phyloP scores from a whole-genome alignment of 1,140 invertebrate genomes.

The Cephus cinctus region DNA sequence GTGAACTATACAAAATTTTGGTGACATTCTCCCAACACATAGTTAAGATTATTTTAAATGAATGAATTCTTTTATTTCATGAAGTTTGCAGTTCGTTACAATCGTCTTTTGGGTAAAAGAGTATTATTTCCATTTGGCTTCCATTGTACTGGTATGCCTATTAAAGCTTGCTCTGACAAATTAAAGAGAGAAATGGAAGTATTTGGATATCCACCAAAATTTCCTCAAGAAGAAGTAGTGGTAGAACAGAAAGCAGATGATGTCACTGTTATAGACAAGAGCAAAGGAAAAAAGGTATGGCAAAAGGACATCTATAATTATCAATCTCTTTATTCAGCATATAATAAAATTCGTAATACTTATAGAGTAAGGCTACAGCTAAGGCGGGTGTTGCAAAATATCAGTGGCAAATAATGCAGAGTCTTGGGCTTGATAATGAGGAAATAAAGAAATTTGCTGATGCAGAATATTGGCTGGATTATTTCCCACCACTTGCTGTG shows the following conservation, averaged over 20 bases:
- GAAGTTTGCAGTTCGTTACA: slow-evolving; percentile 92
- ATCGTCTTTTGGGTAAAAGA: slow-evolving; percentile 87
- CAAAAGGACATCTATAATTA: slow-evolving; percentile 6
- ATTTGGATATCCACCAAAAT: slow-evolving; percentile 91
- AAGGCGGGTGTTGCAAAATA: slow-evolving; percentile 89
- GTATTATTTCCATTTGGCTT: slow-evolving; percentile 98
- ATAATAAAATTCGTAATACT: slow-evolving; percentile 20
- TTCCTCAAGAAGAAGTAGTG: slow-evolving; percentile 67
- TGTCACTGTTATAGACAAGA: slow-evolving; percentile 84
- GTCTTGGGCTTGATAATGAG: slow-evolving; percentile 83
- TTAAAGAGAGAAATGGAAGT: slow-evolving; percentile 89
- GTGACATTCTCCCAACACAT: no score
- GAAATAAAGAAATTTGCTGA: slow-evolving; percentile 95
- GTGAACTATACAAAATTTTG: no score
- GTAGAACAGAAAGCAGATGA: slow-evolving; percentile 59
- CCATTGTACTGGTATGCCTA: slow-evolving; percentile 97
- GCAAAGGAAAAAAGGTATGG: slow-evolving; percentile 92
- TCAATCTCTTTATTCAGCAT: slow-evolving; percentile 10
- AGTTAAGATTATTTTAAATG: slow-evolving; percentile 7
- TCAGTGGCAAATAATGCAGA: slow-evolving; percentile 99
- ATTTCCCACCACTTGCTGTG: slow-evolving; percentile 91
- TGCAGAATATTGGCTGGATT: slow-evolving; percentile 88
- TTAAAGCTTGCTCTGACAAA: slow-evolving; percentile 98
- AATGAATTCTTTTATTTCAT: slow-evolving; percentile 33
- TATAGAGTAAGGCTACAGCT: slow-evolving; percentile 90